phyloP scores from a whole-genome alignment of 2,888 invertebrate species.

The Drosophila neotestacea region DNA sequence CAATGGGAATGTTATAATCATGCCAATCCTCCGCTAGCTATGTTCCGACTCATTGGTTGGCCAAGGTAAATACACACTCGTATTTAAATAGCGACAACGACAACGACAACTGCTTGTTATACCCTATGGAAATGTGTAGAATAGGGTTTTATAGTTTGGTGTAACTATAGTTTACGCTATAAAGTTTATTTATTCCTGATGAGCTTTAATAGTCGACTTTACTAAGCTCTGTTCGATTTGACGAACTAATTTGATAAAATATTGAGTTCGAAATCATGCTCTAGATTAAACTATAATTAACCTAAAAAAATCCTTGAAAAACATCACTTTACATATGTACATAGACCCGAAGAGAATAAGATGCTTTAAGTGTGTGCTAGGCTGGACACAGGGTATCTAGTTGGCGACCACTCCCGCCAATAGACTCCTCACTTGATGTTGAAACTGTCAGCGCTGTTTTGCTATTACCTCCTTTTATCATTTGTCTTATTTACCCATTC shows the following conservation, averaged over 20 bases:
- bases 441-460: slow-evolving; percentile 61
- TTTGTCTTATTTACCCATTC: slow-evolving; percentile 74
- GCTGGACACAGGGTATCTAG: background rate
- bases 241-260: too few species aligned
- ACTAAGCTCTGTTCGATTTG: too few species aligned
- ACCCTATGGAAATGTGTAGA: background rate
- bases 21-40: slow-evolving; percentile 48
- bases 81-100: slow-evolving; percentile 67
- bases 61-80: slow-evolving; percentile 61
- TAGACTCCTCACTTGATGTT: slow-evolving; percentile 26
- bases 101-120: slow-evolving; percentile 28
- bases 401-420: background rate
- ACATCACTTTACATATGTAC: too few species aligned
- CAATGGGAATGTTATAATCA: slow-evolving; percentile 67
- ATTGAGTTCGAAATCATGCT: too few species aligned
- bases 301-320: too few species aligned
- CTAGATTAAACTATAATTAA: too few species aligned
- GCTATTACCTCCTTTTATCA: slow-evolving; percentile 70
- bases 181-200: background rate
- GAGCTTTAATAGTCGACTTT: too few species aligned
- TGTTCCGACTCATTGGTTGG: slow-evolving; percentile 77
- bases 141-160: background rate
- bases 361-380: background rate
- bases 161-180: background rate
- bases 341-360: too few species aligned